phyloP scores from a whole-genome alignment of 1,140 invertebrate species.

The Euura saliciscinereae region DNA sequence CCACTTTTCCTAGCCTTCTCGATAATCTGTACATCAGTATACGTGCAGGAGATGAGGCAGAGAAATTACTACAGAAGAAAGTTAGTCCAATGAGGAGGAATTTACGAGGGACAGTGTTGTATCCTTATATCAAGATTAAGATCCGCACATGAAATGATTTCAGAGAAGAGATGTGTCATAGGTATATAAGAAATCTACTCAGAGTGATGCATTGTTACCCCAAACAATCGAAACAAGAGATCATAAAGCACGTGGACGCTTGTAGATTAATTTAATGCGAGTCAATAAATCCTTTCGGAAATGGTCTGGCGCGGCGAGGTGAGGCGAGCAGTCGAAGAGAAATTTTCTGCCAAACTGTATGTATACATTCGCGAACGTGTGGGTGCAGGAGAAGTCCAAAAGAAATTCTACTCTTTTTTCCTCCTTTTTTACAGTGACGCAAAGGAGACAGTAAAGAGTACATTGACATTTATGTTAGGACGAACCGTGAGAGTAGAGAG shows the following conservation, averaged over 20 bases:
- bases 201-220: too few relatives aligned
- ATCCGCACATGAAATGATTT: too few relatives aligned
- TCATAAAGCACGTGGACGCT: too few relatives aligned
- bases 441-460: neutral
- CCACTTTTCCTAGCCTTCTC: too few relatives aligned
- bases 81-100: neutral
- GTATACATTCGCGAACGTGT: too few relatives aligned
- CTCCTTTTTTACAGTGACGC: neutral
- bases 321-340: neutral
- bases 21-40: too few relatives aligned
- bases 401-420: neutral
- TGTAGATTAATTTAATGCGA: too few relatives aligned
- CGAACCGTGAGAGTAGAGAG: neutral
- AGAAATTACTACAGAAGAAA: slow-evolving; percentile 1
- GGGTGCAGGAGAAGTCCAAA: neutral
- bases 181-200: too few relatives aligned
- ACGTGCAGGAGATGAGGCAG: neutral
- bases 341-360: neutral
- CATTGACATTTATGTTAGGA: neutral
- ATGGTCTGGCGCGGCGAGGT: neutral
- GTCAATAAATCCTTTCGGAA: neutral
- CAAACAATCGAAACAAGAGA: too few relatives aligned
- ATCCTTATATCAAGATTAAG: neutral
- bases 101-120: neutral
- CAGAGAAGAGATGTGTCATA: too few relatives aligned